Percentiles rank a stretch among this genome's conserved stretches.
Evolutionary conservation across 2,888 invertebrate species (phyloP).

Genomic region (Blastobasis adustella): DNA sequence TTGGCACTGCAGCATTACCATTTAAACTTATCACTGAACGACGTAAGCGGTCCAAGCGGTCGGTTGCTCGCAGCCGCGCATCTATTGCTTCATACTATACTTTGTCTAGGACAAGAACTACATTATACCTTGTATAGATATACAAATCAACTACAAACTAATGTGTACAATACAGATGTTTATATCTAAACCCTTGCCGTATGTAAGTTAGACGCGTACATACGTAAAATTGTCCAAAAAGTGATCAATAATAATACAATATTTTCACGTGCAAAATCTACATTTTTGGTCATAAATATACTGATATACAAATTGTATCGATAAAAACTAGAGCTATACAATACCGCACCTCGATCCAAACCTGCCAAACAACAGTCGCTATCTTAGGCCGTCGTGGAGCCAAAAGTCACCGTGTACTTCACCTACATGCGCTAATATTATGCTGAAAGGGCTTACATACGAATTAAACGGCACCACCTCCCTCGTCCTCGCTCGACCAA

Average conservation of each 20-base stretch:
- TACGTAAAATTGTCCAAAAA: slow-evolving; percentile 41
- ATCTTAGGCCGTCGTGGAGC: too few species aligned
- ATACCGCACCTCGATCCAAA: background rate
- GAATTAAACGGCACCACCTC: too few species aligned
- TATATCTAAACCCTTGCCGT: slow-evolving; percentile 20
- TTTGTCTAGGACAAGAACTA: slow-evolving; percentile 19
- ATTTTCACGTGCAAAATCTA: slow-evolving; percentile 59
- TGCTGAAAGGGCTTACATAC: too few species aligned
- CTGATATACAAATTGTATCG: slow-evolving; percentile 53
- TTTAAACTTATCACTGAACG: slow-evolving; percentile 15
- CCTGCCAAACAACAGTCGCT: background rate
- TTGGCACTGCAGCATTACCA: slow-evolving; percentile 41
- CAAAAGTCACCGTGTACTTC: too few species aligned
- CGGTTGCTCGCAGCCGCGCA: slow-evolving; percentile 7
- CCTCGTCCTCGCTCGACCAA: too few species aligned
- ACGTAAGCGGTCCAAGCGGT: background rate
- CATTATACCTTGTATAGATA: slow-evolving; percentile 19
- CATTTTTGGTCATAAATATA: slow-evolving; percentile 67
- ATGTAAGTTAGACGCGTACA: slow-evolving; percentile 22
- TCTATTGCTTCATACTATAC: slow-evolving; percentile 13
- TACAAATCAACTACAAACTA: slow-evolving; percentile 15
- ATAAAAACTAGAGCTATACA: background rate
- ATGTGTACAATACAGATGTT: slow-evolving; percentile 15
- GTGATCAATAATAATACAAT: slow-evolving; percentile 32
- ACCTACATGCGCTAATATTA: too few species aligned